Conservation (phyloP, 1,140 invertebrate species). For the Aphaenogaster ashmeadi region DNA sequence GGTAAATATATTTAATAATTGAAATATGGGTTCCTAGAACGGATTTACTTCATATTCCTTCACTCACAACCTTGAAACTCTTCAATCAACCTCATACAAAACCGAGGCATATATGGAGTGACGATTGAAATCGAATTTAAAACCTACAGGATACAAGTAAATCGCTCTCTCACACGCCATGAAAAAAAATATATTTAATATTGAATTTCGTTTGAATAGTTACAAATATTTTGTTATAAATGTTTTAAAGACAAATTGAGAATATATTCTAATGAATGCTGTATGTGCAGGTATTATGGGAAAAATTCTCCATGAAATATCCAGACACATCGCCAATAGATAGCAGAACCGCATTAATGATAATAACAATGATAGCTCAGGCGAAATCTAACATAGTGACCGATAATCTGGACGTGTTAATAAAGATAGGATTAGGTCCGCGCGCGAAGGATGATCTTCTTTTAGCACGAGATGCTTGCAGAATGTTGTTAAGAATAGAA, state of each 20-base stretch:
- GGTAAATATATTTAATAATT: conserved; percentile 70
- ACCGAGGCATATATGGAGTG: background rate
- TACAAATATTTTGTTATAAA: background rate
- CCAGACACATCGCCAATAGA: conserved; percentile 90
- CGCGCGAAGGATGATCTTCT: conserved; percentile 87
- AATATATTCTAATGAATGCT: conserved; percentile 62
- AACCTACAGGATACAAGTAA: background rate
- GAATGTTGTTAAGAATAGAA: conserved; percentile 88
- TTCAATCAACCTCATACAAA: background rate
- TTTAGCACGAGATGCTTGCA: conserved; percentile 89
- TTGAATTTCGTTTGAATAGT: background rate
- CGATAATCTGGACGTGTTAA: conserved; percentile 89
- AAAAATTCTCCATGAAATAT: conserved; percentile 93
- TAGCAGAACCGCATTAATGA: conserved; percentile 90
- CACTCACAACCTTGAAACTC: background rate
- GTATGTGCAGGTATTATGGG: conserved; percentile 91
- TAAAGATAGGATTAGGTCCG: conserved; percentile 88
- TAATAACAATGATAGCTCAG: conserved; percentile 92
- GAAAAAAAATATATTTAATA: background rate
- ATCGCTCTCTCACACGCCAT: background rate
- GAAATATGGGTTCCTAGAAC: background rate
- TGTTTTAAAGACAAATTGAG: background rate
- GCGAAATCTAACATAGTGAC: conserved; percentile 87
- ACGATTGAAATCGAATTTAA: background rate
- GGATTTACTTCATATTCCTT: background rate